A percentile compares a stretch with the other conserved stretches of the same genome.
These are phyloP conservation scores for Hydrozoanthus tunicans DNA, from an alignment of 64 coral and sea anemone genomes.

Conservation along the genomic window DNA sequence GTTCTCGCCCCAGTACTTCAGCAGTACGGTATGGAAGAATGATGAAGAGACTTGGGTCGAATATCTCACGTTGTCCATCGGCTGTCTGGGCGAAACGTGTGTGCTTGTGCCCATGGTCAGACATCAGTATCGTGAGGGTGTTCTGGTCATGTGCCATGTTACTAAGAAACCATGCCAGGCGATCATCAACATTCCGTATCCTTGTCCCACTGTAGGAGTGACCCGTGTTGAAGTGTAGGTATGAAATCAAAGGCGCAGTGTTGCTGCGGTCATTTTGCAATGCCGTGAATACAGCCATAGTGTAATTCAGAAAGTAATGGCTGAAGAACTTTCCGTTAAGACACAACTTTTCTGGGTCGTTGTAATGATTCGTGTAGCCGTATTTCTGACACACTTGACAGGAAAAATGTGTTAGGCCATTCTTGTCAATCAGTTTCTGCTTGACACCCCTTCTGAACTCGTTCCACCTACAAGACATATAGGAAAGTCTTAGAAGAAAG, in stretches of 20 bases:
- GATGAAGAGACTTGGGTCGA: slow-evolving; percentile 50
- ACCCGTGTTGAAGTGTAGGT: slow-evolving; percentile 62
- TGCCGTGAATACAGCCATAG: neutral
- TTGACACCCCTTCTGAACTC: slow-evolving; percentile 14
- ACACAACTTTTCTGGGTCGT: slow-evolving; percentile 46
- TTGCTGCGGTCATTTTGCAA: neutral
- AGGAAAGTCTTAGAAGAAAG: no score
- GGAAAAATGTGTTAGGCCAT: slow-evolving; percentile 64
- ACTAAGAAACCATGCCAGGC: slow-evolving; percentile 37
- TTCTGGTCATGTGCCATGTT: slow-evolving; percentile 35
- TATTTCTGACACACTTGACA: slow-evolving; percentile 57
- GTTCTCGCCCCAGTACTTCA: slow-evolving; percentile 16
- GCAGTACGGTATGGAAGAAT: slow-evolving; percentile 30
- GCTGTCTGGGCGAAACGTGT: slow-evolving; percentile 39
- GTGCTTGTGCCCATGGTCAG: slow-evolving; percentile 66
- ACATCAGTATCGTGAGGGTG: slow-evolving; percentile 57
- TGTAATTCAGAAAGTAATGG: slow-evolving; percentile 66
- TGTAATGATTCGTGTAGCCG: slow-evolving; percentile 52
- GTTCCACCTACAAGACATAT: slow-evolving; percentile 37
- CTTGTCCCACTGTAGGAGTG: slow-evolving; percentile 46
- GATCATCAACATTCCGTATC: slow-evolving; percentile 57
- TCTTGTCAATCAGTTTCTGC: slow-evolving; percentile 45
- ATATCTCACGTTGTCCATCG: slow-evolving; percentile 58
- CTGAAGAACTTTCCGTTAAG: slow-evolving; percentile 64
- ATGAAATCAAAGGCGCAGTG: slow-evolving; percentile 43